Evolutionary conservation across 2,113 vertebrate genomes (phyloP).

Genomic region (Bos indicus): DNA sequence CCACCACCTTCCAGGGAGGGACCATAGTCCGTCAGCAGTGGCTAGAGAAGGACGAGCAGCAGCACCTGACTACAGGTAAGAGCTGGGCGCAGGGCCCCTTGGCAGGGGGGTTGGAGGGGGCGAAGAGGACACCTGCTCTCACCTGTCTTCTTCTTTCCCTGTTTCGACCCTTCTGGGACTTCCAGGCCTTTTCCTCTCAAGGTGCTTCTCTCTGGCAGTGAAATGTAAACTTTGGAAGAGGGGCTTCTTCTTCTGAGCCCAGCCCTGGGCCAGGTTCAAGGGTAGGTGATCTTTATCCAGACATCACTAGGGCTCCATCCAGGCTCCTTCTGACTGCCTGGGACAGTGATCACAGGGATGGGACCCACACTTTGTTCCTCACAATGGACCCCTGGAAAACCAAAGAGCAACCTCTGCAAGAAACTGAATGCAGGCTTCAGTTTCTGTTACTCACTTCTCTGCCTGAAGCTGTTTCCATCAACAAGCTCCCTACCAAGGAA

Average conservation of each 20-base stretch:
- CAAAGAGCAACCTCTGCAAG: not conserved
- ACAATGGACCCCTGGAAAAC: not conserved
- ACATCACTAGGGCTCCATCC: not conserved
- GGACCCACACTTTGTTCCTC: not conserved
- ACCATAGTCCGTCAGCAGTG: not conserved
- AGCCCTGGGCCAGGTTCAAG: not conserved
- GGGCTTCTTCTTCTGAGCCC: not conserved
- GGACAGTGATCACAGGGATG: not conserved
- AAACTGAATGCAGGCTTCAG: not conserved
- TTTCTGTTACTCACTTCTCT: not conserved
- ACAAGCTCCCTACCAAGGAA: not conserved
- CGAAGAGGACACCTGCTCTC: not conserved
- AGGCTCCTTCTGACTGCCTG: not conserved
- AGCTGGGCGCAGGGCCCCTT: rapidly evolving
- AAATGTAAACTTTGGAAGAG: not conserved
- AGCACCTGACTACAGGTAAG: conserved; percentile 50
- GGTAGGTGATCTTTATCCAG: not conserved
- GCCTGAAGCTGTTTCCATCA: not conserved
- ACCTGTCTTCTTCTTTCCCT: not conserved
- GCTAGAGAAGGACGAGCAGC: not conserved
- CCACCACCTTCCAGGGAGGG: not conserved
- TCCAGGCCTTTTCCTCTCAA: not conserved
- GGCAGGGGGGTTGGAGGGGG: not conserved
- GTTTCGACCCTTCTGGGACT: not conserved
- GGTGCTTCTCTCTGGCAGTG: not conserved